A percentile compares a stretch with the other conserved stretches of the same genome.
Conservation (phyloP, 2,888 invertebrate species). For the Scaptomyza cyrtandrae region DNA sequence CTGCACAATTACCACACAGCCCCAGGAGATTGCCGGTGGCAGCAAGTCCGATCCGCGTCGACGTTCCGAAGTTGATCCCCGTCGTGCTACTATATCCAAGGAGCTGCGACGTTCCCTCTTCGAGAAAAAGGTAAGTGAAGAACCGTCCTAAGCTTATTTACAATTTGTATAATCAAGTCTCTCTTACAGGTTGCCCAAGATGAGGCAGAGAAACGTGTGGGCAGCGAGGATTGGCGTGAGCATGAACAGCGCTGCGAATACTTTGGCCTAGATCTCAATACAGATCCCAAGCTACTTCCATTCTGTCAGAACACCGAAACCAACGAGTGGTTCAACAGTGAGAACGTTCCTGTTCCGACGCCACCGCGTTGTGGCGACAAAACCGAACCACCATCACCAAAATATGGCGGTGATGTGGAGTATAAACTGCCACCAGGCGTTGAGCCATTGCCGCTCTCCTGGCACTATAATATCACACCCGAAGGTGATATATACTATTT, state of each 20-base stretch:
- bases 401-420: constrained; percentile 47
- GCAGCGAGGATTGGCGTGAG: constrained; percentile 81
- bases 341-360: constrained; percentile 75
- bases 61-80: constrained; percentile 44
- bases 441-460: constrained; percentile 89
- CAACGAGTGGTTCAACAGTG: constrained; percentile 83
- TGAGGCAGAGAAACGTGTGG: constrained; percentile 83
- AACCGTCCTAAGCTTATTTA: background rate
- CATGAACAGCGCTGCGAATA: constrained; percentile 83
- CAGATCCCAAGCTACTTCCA: constrained; percentile 80
- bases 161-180: background rate
- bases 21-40: constrained; percentile 21
- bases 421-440: constrained; percentile 86
- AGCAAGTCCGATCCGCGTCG: constrained; percentile 30
- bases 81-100: constrained; percentile 75
- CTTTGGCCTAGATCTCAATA: constrained; percentile 82
- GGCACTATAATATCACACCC: constrained; percentile 93
- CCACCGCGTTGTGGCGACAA: constrained; percentile 82
- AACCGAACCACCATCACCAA: constrained; percentile 51
- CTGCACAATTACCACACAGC: constrained; percentile 63
- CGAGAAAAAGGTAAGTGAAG: constrained; percentile 78
- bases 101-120: constrained; percentile 83
- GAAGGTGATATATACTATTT: constrained; percentile 96
- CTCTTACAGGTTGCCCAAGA: constrained; percentile 81
- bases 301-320: constrained; percentile 83